Conservation (phyloP, 2,888 invertebrate genomes). For the Scrobipalpa costella region DNA sequence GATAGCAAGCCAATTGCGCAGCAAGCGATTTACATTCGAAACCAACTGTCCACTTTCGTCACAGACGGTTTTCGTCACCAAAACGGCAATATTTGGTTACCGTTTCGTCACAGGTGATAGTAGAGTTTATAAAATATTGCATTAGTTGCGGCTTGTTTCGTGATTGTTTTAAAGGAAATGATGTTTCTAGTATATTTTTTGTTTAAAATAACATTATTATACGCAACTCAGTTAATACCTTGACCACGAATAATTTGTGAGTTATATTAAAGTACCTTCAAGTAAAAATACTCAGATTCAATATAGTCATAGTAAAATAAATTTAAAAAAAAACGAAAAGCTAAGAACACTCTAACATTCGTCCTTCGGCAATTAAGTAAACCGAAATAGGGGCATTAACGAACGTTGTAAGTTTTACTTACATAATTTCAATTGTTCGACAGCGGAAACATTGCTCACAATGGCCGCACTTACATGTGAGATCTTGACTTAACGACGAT, state of each 20-base stretch:
- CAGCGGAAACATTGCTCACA: conserved; percentile 31
- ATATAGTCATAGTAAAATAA: background rate
- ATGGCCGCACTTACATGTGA: conserved; percentile 27
- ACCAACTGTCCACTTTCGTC: conserved; percentile 8
- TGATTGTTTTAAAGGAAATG: background rate
- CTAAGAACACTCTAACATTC: background rate
- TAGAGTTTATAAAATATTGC: background rate
- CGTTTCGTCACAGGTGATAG: conserved; percentile 3
- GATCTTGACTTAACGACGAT: conserved; percentile 24
- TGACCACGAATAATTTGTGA: too few species aligned
- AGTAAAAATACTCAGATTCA: background rate
- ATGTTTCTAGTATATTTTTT: too few species aligned
- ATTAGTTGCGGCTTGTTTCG: background rate
- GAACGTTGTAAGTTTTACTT: conserved; percentile 43
- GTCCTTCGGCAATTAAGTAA: conserved; percentile 25
- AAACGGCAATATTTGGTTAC: conserved; percentile 9
- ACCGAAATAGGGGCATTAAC: conserved; percentile 39
- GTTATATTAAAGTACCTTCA: too few species aligned
- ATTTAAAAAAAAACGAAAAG: background rate
- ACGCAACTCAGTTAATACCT: too few species aligned
- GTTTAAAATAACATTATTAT: too few species aligned
- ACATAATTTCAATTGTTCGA: conserved; percentile 42
- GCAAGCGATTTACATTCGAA: conserved; percentile 34
- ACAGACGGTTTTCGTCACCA: conserved; percentile 1
- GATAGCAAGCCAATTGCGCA: conserved; percentile 61